Percentiles rank a stretch among this genome's conserved stretches.
Evolutionary conservation across 1,140 invertebrate genomes (phyloP).

Genomic region (Centruroides vittatus): DNA sequence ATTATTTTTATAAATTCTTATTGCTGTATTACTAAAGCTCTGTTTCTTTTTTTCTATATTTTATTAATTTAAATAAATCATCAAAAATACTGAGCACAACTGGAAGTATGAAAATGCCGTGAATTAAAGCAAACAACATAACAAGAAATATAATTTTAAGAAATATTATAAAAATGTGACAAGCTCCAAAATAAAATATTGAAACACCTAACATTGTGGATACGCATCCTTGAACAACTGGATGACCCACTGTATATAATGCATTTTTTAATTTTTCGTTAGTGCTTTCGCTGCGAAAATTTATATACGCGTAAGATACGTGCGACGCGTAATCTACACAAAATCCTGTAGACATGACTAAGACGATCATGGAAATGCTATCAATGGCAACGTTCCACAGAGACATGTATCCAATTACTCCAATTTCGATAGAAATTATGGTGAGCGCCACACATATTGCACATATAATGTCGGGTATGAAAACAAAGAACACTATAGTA

Average conservation of each 20-base stretch:
- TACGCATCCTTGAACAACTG: slow-evolving; percentile 82
- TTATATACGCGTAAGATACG: slow-evolving; percentile 92
- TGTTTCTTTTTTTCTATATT: too few species aligned
- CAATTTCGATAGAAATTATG: slow-evolving; percentile 84
- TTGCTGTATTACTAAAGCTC: too few species aligned
- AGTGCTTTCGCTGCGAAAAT: slow-evolving; percentile 36
- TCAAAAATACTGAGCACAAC: slow-evolving; percentile 32
- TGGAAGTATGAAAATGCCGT: slow-evolving; percentile 78
- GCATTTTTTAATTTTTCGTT: slow-evolving; percentile 69
- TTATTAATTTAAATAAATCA: too few species aligned
- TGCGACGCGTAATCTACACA: slow-evolving; percentile 94
- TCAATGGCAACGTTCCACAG: slow-evolving; percentile 88
- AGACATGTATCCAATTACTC: slow-evolving; percentile 90
- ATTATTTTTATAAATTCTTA: too few species aligned
- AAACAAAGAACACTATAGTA: slow-evolving; percentile 89
- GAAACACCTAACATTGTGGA: slow-evolving; percentile 83
- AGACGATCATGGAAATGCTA: slow-evolving; percentile 95
- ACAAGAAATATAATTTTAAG: slow-evolving; percentile 96
- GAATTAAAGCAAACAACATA: slow-evolving; percentile 82
- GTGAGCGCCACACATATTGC: slow-evolving; percentile 88
- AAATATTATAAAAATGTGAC: slow-evolving; percentile 92
- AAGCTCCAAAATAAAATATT: slow-evolving; percentile 70
- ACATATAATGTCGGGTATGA: slow-evolving; percentile 86
- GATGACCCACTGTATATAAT: slow-evolving; percentile 73
- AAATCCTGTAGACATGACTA: slow-evolving; percentile 97